A percentile compares a stretch with the other conserved stretches of the same genome.
Conservation (phyloP, 2,888 invertebrate species). For the Apamea anceps region DNA sequence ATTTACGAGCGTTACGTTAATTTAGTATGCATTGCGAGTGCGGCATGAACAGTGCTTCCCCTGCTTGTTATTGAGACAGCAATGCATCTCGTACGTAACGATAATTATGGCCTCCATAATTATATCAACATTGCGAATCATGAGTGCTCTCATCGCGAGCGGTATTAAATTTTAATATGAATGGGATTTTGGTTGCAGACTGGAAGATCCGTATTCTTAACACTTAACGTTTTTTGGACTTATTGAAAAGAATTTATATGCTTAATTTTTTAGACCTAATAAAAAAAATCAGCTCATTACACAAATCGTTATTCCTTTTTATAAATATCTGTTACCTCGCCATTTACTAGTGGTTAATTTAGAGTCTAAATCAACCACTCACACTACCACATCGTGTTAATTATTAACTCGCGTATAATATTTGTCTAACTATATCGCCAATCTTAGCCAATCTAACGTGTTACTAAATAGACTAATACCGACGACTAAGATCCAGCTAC, state of each 20-base stretch:
- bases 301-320: background rate
- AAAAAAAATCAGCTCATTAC: background rate
- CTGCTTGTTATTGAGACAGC: constrained; percentile 33
- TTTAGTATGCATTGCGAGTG: constrained; percentile 41
- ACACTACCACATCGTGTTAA: background rate
- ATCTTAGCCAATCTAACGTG: background rate
- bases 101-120: constrained; percentile 51
- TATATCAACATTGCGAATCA: constrained; percentile 50
- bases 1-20: constrained; percentile 51
- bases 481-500: background rate
- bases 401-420: background rate
- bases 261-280: background rate
- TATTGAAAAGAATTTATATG: background rate
- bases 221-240: too few species aligned
- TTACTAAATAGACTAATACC: background rate
- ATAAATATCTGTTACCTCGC: background rate
- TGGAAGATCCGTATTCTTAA: constrained; percentile 5
- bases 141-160: constrained; percentile 19
- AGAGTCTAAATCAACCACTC: too few species aligned
- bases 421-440: background rate
- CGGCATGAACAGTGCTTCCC: constrained; percentile 12
- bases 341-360: background rate
- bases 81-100: constrained; percentile 37
- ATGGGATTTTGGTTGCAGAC: constrained; percentile 16
- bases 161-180: constrained; percentile 35